These are phyloP conservation scores for Acrocephalus arundinaceus DNA, from an alignment of 2,113 vertebrate species.

Conservation along the genomic window DNA sequence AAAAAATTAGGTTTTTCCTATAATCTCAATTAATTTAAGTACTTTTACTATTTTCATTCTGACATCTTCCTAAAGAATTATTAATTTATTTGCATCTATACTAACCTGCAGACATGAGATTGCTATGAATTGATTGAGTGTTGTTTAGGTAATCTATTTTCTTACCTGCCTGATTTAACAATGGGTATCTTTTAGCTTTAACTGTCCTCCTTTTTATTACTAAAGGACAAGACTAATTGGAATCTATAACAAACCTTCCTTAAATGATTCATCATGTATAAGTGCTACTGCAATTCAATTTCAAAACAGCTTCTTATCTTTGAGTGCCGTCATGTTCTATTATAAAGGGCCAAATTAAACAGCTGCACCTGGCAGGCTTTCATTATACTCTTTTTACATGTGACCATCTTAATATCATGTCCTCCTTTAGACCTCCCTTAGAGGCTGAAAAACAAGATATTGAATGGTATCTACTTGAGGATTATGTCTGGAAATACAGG, in stretches of 20 bases:
- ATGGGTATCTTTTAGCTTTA: neutral
- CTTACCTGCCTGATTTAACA: neutral
- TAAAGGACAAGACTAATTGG: neutral
- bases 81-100: neutral
- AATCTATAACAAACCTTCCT: neutral
- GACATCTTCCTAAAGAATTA: neutral
- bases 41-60: neutral
- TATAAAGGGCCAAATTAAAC: neutral
- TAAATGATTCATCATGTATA: neutral
- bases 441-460: neutral
- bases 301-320: neutral
- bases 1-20: neutral
- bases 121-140: neutral
- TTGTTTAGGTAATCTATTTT: neutral
- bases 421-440: neutral
- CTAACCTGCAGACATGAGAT: neutral
- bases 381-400: neutral
- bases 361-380: neutral
- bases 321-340: neutral
- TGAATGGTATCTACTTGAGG: neutral
- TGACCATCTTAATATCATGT: neutral
- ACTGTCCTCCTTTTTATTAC: neutral
- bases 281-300: constrained; percentile 3
- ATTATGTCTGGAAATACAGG: neutral
- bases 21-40: neutral